Evolutionary conservation across 2,888 invertebrate species (phyloP).

Genomic region (Allolobophora icterica): DNA sequence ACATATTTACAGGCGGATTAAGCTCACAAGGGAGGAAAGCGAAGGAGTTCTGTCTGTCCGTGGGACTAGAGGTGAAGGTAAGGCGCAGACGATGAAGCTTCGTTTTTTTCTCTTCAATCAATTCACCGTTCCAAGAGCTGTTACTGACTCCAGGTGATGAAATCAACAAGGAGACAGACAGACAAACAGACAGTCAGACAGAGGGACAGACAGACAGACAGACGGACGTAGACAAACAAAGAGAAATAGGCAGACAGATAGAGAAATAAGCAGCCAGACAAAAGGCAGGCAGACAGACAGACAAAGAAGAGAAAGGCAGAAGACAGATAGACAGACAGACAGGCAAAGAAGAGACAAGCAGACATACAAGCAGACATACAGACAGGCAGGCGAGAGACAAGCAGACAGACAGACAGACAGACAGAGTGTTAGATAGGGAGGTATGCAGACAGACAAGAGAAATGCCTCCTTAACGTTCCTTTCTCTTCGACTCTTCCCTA

Average conservation of each 20-base stretch:
- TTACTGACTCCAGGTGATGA: not conserved
- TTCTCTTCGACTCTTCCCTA: not conserved
- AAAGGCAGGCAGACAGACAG: not conserved
- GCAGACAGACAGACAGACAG: not conserved
- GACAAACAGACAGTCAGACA: not conserved
- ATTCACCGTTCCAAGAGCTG: not conserved
- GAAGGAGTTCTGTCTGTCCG: not conserved
- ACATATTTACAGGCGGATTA: not conserved
- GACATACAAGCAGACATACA: not conserved
- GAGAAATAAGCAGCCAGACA: not conserved
- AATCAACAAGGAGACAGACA: not conserved
- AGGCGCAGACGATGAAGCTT: not conserved
- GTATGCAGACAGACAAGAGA: not conserved
- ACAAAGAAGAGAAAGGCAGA: not conserved
- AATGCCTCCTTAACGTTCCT: not conserved
- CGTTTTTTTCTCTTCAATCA: not conserved
- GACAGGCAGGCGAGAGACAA: not conserved
- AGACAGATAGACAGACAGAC: not conserved
- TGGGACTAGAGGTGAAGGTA: too few species aligned
- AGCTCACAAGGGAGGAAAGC: not conserved
- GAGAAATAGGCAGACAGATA: not conserved
- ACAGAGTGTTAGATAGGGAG: not conserved
- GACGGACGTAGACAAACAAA: not conserved
- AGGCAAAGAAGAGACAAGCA: too few species aligned
- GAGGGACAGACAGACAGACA: not conserved